Base-by-base conservation (phyloP, 2,888 invertebrate species). In the Chrysotoxum bicinctum region DNA sequence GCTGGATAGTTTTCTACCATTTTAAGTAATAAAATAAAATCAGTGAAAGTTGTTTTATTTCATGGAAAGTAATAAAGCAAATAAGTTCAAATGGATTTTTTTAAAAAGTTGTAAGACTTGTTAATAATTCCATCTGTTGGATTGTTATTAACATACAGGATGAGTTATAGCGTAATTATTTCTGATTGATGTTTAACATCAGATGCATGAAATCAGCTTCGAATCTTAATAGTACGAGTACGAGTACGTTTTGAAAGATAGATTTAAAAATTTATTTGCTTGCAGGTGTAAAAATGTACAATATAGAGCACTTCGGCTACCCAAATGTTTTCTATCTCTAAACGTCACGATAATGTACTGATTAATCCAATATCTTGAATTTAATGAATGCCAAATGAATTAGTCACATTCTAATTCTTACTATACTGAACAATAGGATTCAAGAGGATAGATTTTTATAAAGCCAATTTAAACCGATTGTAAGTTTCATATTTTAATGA, bases 161-260 rank as follows among this genome's bases (percentile, higher is more conserved):
- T 50, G 50, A 50, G 14, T 50, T 50, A 50, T 21, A 60, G 40
- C 8, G 14, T 4, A 14, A 35, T 37, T 37, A 21, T 37, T 19
- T 32, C n/a, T 45, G 64, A 64, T 64, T 64, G 64, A 64, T 64
- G 45, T 64, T 45, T 16, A 45, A 64, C 64, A n/a, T n/a, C n/a
- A 64, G 64, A 64, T 64, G 64, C 45, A 37, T 14, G 16, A 14
- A 21, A 21, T 14, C n/a, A 26, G 6, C 37, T 12, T 35, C 7
- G 32, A 19, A 32, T 19, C 32, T 56, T 12, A 19, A 19, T 10
- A 56, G 19, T 60, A 23, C 37, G 9, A 23, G 60, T 60, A 26
- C 26, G 35, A 35, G 35, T 35, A 16, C 26, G 0, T 43, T 43
- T 62, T 12, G 1, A 43, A 16, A 26, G 23, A 26, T 40, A 60